Evolutionary conservation across 2,797 vertebrate species (phyloP).

Genomic region (Acridotheres tristis): DNA sequence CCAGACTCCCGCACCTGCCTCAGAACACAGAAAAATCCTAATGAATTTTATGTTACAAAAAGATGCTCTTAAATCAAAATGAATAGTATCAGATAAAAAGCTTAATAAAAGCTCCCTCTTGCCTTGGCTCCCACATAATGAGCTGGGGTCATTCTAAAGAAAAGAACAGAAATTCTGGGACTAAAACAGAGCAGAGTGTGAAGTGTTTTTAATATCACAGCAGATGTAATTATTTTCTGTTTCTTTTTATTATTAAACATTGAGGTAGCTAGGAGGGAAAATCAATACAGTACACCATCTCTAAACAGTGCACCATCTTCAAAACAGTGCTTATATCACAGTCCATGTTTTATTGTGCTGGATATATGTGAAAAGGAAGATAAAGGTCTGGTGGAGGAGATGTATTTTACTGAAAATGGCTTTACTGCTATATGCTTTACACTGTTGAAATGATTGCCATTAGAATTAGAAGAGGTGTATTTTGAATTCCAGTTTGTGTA

Average conservation of each 20-base stretch:
- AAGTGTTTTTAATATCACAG: neutral
- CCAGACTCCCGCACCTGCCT: neutral
- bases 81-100: conserved; percentile 20
- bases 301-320: neutral
- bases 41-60: neutral
- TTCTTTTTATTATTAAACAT: neutral
- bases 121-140: neutral
- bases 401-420: neutral
- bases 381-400: neutral
- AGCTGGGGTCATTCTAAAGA: neutral
- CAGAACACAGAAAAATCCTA: neutral
- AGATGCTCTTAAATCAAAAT: conserved; percentile 15
- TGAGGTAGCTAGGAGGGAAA: neutral
- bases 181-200: neutral
- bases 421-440: neutral
- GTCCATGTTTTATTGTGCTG: neutral
- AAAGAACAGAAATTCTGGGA: neutral
- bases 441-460: neutral
- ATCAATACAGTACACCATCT: neutral
- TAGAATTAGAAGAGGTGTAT: neutral
- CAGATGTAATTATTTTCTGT: neutral
- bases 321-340: neutral
- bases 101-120: neutral
- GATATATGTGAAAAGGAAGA: neutral
- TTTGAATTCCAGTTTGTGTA: neutral